Percentiles rank a stretch among this genome's conserved stretches.
Evolutionary conservation across 2,113 vertebrate species (phyloP).

Genomic region (Indicator maculatus): DNA sequence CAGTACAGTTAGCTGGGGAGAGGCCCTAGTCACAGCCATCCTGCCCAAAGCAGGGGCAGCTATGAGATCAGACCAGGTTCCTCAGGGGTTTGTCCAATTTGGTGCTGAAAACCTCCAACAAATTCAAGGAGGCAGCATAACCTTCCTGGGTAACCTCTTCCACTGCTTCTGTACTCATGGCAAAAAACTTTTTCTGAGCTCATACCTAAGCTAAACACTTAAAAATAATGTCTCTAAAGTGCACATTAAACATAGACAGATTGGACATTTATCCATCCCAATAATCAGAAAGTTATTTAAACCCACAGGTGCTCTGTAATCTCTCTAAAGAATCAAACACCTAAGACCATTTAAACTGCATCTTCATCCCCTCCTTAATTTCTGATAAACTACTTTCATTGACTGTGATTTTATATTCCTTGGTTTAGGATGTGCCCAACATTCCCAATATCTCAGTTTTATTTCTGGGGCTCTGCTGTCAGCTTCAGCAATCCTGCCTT

Average conservation of each 20-base stretch:
- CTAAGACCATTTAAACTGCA: background rate
- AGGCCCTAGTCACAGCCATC: background rate
- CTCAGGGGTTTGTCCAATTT: background rate
- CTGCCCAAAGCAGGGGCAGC: background rate
- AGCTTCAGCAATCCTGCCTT: background rate
- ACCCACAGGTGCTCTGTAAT: background rate
- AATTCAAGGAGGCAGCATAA: background rate
- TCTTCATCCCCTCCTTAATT: background rate
- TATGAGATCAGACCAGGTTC: background rate
- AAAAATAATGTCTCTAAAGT: background rate
- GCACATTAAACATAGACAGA: background rate
- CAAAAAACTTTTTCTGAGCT: background rate
- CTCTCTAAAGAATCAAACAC: background rate
- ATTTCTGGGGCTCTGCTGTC: background rate
- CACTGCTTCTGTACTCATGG: background rate
- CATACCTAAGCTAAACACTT: background rate
- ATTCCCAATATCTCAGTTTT: background rate
- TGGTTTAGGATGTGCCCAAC: background rate
- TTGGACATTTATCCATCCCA: background rate
- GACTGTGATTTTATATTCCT: background rate
- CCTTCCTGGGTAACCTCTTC: background rate
- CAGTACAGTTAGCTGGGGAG: background rate
- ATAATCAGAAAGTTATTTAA: background rate
- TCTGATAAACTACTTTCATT: background rate
- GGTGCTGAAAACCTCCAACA: background rate